Evolutionary conservation across 2,888 invertebrate genomes (phyloP).

Genomic region (Chymomyza procnemis): DNA sequence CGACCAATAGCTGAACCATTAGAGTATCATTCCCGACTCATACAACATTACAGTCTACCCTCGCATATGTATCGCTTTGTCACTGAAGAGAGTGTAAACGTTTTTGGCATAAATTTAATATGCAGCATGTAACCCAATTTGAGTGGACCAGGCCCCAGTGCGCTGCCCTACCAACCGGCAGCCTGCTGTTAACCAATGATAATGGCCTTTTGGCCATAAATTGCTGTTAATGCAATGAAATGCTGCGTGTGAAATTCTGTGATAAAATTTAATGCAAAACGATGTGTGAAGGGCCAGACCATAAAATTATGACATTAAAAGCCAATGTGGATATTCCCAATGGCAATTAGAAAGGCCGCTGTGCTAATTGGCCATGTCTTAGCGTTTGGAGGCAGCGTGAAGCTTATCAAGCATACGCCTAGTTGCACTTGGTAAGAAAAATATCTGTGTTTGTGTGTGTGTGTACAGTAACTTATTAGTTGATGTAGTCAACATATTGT

Average conservation of each 20-base stretch:
- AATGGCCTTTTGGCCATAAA: conserved; percentile 47
- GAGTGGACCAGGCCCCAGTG: not conserved
- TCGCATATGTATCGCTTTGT: not conserved
- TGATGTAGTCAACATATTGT: conserved; percentile 15
- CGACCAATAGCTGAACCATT: too few species aligned
- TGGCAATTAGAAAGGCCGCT: not conserved
- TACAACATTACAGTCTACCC: too few species aligned
- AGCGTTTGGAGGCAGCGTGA: not conserved
- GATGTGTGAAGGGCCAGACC: conserved; percentile 30
- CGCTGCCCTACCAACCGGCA: not conserved
- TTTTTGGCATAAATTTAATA: conserved; percentile 52
- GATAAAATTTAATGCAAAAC: conserved; percentile 48
- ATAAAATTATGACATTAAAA: conserved; percentile 58
- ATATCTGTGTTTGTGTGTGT: not conserved
- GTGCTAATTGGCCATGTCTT: conserved; percentile 45
- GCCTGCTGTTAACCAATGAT: conserved; percentile 46
- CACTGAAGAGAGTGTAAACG: conserved; percentile 4
- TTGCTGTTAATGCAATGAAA: conserved; percentile 29
- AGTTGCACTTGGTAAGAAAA: conserved; percentile 14
- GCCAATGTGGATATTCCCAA: conserved; percentile 10
- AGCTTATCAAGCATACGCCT: conserved; percentile 42
- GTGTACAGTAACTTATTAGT: not conserved
- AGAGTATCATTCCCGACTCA: too few species aligned
- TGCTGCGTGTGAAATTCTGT: conserved; percentile 22
- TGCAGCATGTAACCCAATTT: conserved; percentile 17